Evolutionary conservation across 2,113 vertebrate species (phyloP).

Genomic region (Chamaea fasciata): DNA sequence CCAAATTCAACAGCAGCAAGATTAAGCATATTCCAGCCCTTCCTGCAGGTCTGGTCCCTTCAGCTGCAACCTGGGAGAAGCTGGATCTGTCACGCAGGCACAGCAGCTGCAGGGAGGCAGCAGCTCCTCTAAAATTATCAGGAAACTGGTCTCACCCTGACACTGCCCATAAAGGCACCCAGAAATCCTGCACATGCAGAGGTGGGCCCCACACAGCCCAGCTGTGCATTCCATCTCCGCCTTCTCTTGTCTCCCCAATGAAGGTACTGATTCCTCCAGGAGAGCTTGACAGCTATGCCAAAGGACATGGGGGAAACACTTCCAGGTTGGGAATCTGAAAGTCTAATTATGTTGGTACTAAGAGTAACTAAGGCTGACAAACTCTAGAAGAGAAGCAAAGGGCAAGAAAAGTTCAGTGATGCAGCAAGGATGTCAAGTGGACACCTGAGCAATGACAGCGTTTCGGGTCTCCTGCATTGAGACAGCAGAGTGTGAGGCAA

Average conservation of each 20-base stretch:
- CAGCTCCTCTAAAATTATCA: background rate
- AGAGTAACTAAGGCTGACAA: background rate
- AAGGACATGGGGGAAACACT: background rate
- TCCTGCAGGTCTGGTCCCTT: background rate
- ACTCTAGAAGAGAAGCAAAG: background rate
- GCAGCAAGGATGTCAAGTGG: background rate
- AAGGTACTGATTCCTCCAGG: background rate
- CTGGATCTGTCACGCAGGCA: background rate
- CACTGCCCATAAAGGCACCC: background rate
- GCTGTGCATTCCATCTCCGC: background rate
- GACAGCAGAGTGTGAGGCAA: background rate
- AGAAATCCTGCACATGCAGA: background rate
- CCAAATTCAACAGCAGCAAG: conserved; percentile 20
- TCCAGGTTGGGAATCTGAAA: background rate
- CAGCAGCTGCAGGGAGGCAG: background rate
- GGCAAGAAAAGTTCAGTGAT: background rate
- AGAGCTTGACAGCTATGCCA: background rate
- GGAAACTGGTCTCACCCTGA: background rate
- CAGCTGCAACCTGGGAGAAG: background rate
- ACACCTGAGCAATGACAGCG: background rate
- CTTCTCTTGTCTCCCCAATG: background rate
- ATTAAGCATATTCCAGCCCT: background rate
- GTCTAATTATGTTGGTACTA: background rate
- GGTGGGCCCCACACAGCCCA: background rate
- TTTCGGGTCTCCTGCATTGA: background rate